A percentile compares a stretch with the other conserved stretches of the same genome.
These are phyloP conservation scores for Sisor rabdophorus DNA, from an alignment of 2,113 vertebrate species.

Conservation along the genomic window DNA sequence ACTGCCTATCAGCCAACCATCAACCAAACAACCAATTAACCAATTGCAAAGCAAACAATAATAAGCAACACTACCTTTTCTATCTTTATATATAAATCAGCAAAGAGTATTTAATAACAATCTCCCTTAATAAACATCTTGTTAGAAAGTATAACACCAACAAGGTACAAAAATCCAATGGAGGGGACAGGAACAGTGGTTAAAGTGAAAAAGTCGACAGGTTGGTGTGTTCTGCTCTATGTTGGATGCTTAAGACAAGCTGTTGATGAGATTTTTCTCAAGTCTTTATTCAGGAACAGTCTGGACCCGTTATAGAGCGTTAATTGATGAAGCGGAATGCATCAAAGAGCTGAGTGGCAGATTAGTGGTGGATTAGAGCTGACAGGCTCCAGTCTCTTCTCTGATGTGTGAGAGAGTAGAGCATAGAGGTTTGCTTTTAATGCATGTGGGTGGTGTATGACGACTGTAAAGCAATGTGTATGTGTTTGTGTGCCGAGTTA, in stretches of 20 bases:
- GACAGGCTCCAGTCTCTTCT: conserved; percentile 30
- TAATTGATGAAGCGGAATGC: conserved; percentile 45
- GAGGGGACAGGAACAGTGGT: neutral
- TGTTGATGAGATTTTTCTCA: conserved; percentile 43
- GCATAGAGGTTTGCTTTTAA: conserved; percentile 21
- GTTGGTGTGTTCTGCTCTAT: neutral
- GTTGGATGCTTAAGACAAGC: neutral
- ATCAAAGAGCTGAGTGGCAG: conserved; percentile 17
- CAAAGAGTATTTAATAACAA: no score
- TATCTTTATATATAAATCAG: neutral
- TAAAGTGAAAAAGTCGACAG: conserved; percentile 1
- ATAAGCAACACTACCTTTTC: neutral
- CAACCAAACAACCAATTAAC: no score
- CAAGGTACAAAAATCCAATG: neutral
- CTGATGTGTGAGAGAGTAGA: conserved; percentile 23
- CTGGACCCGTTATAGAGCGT: conserved; percentile 33
- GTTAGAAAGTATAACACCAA: neutral
- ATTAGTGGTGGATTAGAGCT: conserved; percentile 38
- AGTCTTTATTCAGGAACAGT: conserved; percentile 26
- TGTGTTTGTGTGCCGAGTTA: neutral
- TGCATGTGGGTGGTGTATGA: conserved; percentile 6
- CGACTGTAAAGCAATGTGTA: neutral
- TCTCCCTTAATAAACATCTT: neutral
- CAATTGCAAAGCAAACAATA: neutral
- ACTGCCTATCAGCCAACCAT: no score